Conservation (phyloP, 2,888 invertebrate genomes). For the Lymantria monacha region DNA sequence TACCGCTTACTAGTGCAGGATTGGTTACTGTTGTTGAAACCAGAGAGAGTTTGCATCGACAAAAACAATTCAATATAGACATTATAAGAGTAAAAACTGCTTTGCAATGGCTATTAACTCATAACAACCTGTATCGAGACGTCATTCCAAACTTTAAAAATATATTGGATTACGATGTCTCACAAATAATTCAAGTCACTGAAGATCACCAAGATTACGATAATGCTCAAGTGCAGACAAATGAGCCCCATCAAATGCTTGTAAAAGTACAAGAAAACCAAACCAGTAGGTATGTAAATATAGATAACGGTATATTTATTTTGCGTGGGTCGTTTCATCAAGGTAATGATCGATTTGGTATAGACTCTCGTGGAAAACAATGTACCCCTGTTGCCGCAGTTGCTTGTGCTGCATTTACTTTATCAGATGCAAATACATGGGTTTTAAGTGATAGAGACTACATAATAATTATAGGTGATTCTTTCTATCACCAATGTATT, state of each 20-base stretch:
- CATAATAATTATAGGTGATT: constrained; percentile 10
- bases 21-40: constrained; percentile 22
- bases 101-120: not conserved
- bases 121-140: not conserved
- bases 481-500: constrained; percentile 7
- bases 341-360: constrained; percentile 14
- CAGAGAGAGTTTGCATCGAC: constrained; percentile 13
- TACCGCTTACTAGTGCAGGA: constrained; percentile 11
- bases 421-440: constrained; percentile 9
- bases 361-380: constrained; percentile 18
- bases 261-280: too few relatives aligned
- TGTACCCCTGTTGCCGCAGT: constrained; percentile 22
- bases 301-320: constrained; percentile 10
- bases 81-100: constrained; percentile 1
- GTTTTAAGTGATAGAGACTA: constrained; percentile 9
- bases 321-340: constrained; percentile 22
- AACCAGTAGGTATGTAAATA: not conserved
- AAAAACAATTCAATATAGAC: constrained; percentile 22
- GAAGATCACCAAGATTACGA: not conserved
- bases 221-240: not conserved
- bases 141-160: not conserved
- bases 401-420: constrained; percentile 13
- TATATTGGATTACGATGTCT: not conserved
- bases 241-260: not conserved
- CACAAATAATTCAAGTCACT: not conserved